phyloP scores from a whole-genome alignment of 2,113 vertebrate genomes.

The Geothlypis trichas region DNA sequence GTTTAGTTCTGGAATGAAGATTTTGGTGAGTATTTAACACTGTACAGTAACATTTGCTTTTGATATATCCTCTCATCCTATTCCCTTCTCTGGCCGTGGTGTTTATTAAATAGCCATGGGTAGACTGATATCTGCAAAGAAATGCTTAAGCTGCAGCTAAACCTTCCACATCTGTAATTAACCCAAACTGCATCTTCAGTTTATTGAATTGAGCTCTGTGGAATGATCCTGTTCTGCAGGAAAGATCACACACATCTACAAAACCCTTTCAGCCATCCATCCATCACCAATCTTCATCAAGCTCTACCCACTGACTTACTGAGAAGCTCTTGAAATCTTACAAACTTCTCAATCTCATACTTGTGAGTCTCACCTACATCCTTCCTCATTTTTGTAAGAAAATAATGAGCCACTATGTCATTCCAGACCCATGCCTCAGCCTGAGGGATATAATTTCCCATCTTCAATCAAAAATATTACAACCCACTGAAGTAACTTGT shows the following conservation, averaged over 20 bases:
- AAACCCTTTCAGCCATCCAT: neutral
- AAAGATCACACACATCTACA: neutral
- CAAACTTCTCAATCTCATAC: neutral
- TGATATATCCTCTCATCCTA: accelerated
- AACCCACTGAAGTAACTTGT: neutral
- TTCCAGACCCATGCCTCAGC: neutral
- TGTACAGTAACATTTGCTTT: neutral
- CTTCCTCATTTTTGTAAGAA: neutral
- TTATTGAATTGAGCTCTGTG: neutral
- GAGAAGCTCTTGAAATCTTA: neutral
- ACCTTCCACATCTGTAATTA: neutral
- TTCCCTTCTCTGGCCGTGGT: neutral
- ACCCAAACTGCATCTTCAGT: neutral
- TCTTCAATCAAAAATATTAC: neutral
- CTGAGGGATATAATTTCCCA: neutral
- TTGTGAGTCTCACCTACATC: neutral
- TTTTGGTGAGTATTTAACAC: neutral
- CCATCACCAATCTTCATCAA: neutral
- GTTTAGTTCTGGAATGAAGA: neutral
- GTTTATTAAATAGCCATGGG: neutral
- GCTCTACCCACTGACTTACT: neutral
- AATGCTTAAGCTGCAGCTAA: neutral
- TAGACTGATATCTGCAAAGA: neutral
- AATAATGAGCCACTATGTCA: neutral
- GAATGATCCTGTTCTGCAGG: neutral